Evolutionary conservation across 2,113 vertebrate species (phyloP), one percentile per base, ranked within the genome.

Genomic region (Phoxinus phoxinus): DNA sequence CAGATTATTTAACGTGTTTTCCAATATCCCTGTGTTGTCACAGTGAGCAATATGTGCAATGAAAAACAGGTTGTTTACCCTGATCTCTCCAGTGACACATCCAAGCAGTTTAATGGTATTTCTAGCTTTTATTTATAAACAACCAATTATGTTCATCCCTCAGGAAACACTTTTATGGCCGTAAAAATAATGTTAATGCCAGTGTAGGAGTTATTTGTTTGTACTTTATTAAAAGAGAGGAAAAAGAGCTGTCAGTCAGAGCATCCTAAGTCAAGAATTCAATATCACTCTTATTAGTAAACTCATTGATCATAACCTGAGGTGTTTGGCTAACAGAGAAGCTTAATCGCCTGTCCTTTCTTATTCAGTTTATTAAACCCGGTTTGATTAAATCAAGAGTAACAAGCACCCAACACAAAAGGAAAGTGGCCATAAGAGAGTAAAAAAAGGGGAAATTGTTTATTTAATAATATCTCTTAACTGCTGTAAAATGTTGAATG

Each of bases 21-120:
- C 83, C 75, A 7, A 8, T 90, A 83, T 90, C 87, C 87, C 86
- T 88, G 84, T 76, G 15, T 81, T 90, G 87, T 88, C 89, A 89
- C 87, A 88, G 89, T 85, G 78, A 90, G 87, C 92, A 92, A 92
- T 93, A 89, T 90, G 81, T 84, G 85, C n/a, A 81, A 86, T 93
- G 87, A 90, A 51, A 89, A 90, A 88, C 88, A 89, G 87, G 86
- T 71, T 89, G 90, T 90, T 92, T 90, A 92, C 90, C 88, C 83
- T 90, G 90, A 93, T 89, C 91, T 77, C 59, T 86, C 85, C 84
- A 92, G 91, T 90, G 90, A 90, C 73, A 86, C 83, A 85, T 72
- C 89, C 84, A 76, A 84, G 86, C 12, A 12, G 76, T 78, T 78
- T 80, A 74, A 86, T 86, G 84, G 27, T 86, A 82, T 69, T 71